phyloP scores from a whole-genome alignment of 2,888 invertebrate species.

The Euplagia quadripunctaria region DNA sequence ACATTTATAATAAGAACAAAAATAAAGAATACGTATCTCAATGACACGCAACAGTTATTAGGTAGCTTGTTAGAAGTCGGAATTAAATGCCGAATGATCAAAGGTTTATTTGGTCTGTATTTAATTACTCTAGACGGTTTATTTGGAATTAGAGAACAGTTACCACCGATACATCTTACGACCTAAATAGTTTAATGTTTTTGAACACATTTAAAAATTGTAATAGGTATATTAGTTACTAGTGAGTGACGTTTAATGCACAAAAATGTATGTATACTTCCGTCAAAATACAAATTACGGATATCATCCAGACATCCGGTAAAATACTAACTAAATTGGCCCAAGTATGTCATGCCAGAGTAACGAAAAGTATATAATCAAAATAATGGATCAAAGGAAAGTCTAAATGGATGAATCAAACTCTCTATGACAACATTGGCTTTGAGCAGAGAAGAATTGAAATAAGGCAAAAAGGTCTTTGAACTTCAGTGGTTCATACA shows the following conservation, averaged over 20 bases:
- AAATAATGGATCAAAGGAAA: neutral
- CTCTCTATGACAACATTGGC: neutral
- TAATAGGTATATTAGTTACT: neutral
- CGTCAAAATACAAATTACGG: neutral
- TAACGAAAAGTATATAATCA: neutral
- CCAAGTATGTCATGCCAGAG: neutral
- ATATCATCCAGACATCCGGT: neutral
- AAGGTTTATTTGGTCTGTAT: constrained; percentile 14
- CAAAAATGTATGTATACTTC: too few relatives aligned
- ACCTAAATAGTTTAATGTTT: neutral
- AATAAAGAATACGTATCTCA: constrained; percentile 32
- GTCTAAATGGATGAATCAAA: neutral
- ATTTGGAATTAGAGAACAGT: neutral
- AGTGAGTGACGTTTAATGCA: neutral
- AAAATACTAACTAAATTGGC: neutral
- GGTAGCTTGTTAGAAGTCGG: constrained; percentile 29
- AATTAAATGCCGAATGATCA: constrained; percentile 34
- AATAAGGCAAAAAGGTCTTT: neutral
- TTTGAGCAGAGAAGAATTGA: neutral
- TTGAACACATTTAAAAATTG: neutral
- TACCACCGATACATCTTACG: neutral
- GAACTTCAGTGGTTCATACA: neutral
- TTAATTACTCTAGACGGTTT: constrained; percentile 4
- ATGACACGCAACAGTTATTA: constrained; percentile 40
- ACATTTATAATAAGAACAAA: constrained; percentile 35